phyloP scores from a whole-genome alignment of 2,113 vertebrate species.

The Crypturellus undulatus region DNA sequence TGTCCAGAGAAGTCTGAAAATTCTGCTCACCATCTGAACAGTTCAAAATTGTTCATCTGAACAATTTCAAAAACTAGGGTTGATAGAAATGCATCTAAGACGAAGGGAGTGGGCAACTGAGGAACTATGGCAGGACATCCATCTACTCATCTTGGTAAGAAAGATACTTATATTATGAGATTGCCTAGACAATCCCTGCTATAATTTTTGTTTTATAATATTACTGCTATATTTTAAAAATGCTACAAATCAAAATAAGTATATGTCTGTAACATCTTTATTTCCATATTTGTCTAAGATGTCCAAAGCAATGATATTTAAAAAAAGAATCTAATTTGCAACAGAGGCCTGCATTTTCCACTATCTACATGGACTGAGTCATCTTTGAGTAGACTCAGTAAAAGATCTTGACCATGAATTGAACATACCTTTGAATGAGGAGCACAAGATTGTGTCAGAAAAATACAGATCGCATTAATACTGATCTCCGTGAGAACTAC shows the following conservation, averaged over 20 bases:
- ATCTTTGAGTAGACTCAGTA: neutral
- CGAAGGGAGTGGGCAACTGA: neutral
- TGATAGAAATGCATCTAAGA: neutral
- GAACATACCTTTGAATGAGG: slow-evolving; percentile 15
- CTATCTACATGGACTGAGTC: neutral
- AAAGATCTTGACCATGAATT: neutral
- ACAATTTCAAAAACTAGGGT: neutral
- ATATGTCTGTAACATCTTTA: neutral
- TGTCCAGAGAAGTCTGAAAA: neutral
- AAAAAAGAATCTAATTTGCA: neutral
- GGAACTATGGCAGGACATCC: neutral
- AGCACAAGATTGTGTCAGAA: neutral
- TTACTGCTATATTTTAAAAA: neutral
- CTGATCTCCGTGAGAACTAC: neutral
- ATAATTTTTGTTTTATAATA: neutral
- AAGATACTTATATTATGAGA: neutral
- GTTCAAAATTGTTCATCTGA: no score
- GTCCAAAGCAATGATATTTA: neutral
- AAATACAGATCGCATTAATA: neutral
- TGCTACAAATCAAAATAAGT: neutral
- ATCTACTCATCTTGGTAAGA: neutral
- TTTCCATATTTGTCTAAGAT: neutral
- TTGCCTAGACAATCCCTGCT: neutral
- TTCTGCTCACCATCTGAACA: neutral
- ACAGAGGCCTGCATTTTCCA: neutral